Conservation (phyloP, 2,113 vertebrate species). For the Peromyscus polionotus region DNA sequence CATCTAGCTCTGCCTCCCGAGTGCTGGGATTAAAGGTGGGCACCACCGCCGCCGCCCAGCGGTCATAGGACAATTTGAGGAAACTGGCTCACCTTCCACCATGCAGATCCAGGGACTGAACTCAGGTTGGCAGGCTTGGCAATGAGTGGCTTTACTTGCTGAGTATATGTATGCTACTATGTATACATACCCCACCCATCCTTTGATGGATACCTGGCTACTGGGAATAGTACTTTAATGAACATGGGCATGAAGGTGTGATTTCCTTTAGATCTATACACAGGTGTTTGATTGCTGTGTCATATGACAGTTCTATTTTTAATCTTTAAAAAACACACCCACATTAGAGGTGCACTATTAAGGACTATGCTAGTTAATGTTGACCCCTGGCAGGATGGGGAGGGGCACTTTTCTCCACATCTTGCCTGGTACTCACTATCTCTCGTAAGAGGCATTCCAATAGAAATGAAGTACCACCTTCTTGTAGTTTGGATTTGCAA, state of each 20-base stretch:
- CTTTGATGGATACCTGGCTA: neutral
- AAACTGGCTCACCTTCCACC: neutral
- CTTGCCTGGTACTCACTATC: neutral
- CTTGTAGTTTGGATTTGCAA: neutral
- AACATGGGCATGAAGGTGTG: neutral
- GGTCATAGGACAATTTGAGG: neutral
- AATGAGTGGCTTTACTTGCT: neutral
- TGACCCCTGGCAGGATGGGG: neutral
- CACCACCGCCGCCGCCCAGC: too few relatives aligned
- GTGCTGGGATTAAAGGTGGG: too few relatives aligned
- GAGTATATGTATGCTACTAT: neutral
- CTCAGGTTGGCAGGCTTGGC: neutral
- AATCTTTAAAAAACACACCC: neutral
- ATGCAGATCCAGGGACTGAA: neutral
- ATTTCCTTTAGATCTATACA: neutral
- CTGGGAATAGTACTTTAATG: neutral
- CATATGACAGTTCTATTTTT: neutral
- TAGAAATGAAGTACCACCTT: neutral
- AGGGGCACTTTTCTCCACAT: neutral
- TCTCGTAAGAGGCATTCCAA: neutral
- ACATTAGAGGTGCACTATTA: neutral
- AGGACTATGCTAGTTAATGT: neutral
- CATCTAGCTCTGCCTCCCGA: too few relatives aligned
- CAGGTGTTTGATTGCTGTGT: neutral
- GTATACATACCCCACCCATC: neutral